Base-by-base conservation (phyloP, 2,797 vertebrate genomes). In the Apogon talboti region DNA sequence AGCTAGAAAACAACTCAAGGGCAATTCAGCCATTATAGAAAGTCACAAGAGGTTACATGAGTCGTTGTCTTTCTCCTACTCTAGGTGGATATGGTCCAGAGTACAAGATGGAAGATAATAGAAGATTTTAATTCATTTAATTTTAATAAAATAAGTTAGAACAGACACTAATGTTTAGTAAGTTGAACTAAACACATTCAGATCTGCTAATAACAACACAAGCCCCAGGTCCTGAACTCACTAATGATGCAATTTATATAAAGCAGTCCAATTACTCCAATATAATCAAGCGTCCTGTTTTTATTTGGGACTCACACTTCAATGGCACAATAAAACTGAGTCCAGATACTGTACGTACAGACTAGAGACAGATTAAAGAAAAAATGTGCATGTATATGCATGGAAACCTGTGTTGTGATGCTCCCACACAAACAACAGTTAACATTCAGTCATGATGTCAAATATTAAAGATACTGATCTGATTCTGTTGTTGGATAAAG, bases 1-100 rank as follows among this genome's bases (percentile, higher is more conserved):
- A 61, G 50, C 41, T 54, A 42, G 42, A 56, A 66, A 76, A 67
- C 66, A 64, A 59, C 70, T 82, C 74, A 38, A 77, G 53, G 44
- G 71, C 46, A 52, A 48, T 50, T 64, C 50, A 75, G 1, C 21
- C 35, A 6, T 56, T 21, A 60, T 2, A 24, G 49, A 49, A 7
- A 28, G 6, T 16, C 60, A 48, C 14, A 45, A 54, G 54, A 66
- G 54, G 21, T 9, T 60, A 54, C 28, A 45, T n/a, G 24, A 46
- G 18, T 41, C 41, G 18, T 4, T 46, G 16, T 18, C 19, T 16
- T 33, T 42, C n/a, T 19, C 12, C 18, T 8, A 11, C 16, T 54
- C 15, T 51, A 35, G 33, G 52, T n/a, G 4, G 3, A 52, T 0
- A 21, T 6, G 3, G 35, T 30, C 24, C 35, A 33, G 59, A 21